Evolutionary conservation across 2,888 invertebrate genomes (phyloP), one percentile per base, ranked within the genome.

Genomic region (Urechis unicinctus): DNA sequence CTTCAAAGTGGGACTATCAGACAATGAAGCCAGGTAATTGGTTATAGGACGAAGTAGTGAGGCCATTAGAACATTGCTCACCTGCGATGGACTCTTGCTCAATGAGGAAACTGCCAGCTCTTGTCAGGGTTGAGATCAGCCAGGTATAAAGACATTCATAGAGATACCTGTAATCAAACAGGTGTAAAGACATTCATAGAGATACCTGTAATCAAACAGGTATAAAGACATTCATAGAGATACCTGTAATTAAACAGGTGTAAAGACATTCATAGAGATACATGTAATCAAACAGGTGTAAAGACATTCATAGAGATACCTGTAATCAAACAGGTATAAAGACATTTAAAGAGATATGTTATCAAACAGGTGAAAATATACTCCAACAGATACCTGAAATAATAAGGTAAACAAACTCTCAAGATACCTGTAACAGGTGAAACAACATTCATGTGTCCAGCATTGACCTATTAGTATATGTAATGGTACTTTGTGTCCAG

Each of bases 91-190:
- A 81, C 63, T 89, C 90, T 68, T 87, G 88, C 60, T 89, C 89
- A 45, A 86, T 82, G 21, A 92, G 81, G 62, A 91, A 85, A 26
- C 86, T 87, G 70, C 94, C 93, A 0, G 95, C 95, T 58, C 94
- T 84, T 0, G 88, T 88, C 43, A 96, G 80, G 0, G 94, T 90
- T 0, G 94, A 94, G 1, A 91, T 87, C 58, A 95, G 81, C 89
- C 95, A 96, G 5, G 91, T 91, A 77, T 91, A 94, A 2, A 96
- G 81, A 76, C 93, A 90, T 81, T 96, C 95, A 42, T 47, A 57
- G 28, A 96, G 81, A 78, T 77, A 77, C 75, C 75, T 75, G 66
- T 2, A 93, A 69, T 36, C 17, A 36, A 36, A 36, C 36, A 9
- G 9, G 9, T 36, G 36, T 91, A 94, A 2, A 96, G 81, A 76